Evolutionary conservation across 2,888 invertebrate genomes (phyloP).

Genomic region (Chouioia cunea): DNA sequence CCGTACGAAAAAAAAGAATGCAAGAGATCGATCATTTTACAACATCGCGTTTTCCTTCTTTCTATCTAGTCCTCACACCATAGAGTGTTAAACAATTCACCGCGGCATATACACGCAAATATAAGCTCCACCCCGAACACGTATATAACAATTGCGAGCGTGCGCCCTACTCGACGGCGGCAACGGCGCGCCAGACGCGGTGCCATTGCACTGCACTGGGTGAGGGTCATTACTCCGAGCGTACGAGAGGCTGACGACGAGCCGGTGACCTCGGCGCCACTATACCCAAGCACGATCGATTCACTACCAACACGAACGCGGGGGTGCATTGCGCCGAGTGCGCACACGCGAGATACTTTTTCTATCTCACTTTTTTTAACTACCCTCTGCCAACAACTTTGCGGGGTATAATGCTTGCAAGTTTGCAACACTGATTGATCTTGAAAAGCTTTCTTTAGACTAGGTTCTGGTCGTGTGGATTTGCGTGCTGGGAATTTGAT

Average conservation of each 20-base stretch:
- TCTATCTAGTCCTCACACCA: too few relatives aligned
- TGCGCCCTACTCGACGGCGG: neutral
- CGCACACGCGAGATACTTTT: conserved; percentile 10
- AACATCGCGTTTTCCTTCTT: too few relatives aligned
- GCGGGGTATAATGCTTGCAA: too few relatives aligned
- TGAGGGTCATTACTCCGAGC: conserved; percentile 68
- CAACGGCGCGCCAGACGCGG: conserved; percentile 49
- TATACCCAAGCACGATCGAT: conserved; percentile 66
- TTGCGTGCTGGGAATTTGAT: conserved; percentile 13
- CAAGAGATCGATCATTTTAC: neutral
- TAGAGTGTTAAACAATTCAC: too few relatives aligned
- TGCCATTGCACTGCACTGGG: conserved; percentile 69
- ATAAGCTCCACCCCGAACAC: too few relatives aligned
- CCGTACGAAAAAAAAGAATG: conserved; percentile 4
- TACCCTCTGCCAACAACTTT: too few relatives aligned
- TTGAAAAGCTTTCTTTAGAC: too few relatives aligned
- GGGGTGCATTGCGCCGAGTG: conserved; percentile 62
- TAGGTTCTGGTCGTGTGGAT: too few relatives aligned
- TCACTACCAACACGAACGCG: conserved; percentile 54
- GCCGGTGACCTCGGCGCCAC: conserved; percentile 68
- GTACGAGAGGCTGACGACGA: conserved; percentile 62
- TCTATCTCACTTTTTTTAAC: neutral
- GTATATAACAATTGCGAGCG: too few relatives aligned
- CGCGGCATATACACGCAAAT: too few relatives aligned
- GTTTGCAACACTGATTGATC: too few relatives aligned